Base-by-base conservation (phyloP, 2,113 vertebrate genomes). In the Monopterus albus region DNA sequence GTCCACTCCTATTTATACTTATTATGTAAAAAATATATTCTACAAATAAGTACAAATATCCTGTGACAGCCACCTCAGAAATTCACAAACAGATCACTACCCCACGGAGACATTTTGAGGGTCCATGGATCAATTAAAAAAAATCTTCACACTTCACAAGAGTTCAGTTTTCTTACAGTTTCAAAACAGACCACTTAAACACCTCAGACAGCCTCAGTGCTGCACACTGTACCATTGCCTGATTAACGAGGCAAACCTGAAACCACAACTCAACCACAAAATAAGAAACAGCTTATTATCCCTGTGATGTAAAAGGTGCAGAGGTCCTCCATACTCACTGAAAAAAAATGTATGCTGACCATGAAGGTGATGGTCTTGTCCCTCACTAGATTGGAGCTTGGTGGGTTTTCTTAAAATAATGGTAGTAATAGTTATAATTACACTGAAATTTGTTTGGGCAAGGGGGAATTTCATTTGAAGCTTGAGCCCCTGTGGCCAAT, bases 371-470 rank as follows among this genome's bases (percentile, higher is more conserved):
- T 33, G 21, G 15, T 56, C 40, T 57, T 28, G 28, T 47, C 7
- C 2, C 23, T 57, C 20, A 14, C 6, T 28, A 6, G 23, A 38
- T 36, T 46, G 1, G 17, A 17, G 17, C 21, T 58, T 69, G 66
- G 53, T 33, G 23, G 8, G 6, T 8, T 58, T 38, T 38, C 52
- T 38, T 56, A 26, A 29, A 68, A 36, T 29, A 57, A 57, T 42
- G 47, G 21, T 29, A 28, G 49, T 4, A 57, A 29, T 5, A 38
- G 10, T 25, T 47, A 28, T 2, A 58, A 47, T 47, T 29, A 49
- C 28, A 26, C 9, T 45, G 0, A 6, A 13, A 15, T 36, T 56
- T 47, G 2, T 68, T 36, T 57, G 31, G 7, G 28, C 0, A 38
- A 47, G 17, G 23, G 5, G 3, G 9, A 2, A 9, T 28, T 39